Evolutionary conservation across 2,113 vertebrate species (phyloP).

Genomic region (Laticauda colubrina): DNA sequence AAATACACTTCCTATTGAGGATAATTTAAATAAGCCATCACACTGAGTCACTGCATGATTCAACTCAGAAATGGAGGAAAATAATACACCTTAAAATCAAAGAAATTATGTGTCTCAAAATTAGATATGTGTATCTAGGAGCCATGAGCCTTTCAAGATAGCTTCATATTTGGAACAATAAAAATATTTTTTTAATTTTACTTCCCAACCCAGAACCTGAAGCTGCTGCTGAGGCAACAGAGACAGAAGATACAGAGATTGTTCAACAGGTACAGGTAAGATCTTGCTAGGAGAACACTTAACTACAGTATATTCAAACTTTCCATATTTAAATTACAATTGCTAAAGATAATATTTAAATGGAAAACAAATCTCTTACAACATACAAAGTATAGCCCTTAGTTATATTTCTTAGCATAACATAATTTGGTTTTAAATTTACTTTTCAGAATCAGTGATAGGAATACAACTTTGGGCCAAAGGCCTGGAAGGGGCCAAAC

Average conservation of each 20-base stretch:
- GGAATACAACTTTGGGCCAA: neutral
- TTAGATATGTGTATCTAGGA: neutral
- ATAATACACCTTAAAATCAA: neutral
- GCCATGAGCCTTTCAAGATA: neutral
- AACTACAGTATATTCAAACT: neutral
- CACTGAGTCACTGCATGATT: neutral
- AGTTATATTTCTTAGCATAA: neutral
- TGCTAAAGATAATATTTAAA: neutral
- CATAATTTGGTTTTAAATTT: neutral
- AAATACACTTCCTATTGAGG: neutral
- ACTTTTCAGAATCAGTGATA: neutral
- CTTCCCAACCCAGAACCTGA: constrained; percentile 73
- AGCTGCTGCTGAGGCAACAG: constrained; percentile 61
- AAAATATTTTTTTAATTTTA: neutral
- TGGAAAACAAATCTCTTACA: neutral
- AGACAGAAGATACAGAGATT: constrained; percentile 64
- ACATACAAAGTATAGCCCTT: neutral
- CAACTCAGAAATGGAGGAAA: neutral
- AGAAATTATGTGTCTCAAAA: neutral
- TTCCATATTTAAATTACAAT: neutral
- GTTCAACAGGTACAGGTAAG: constrained; percentile 72
- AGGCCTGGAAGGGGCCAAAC: neutral
- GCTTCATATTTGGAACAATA: neutral
- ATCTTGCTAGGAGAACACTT: neutral
- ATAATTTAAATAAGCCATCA: neutral